Base-by-base conservation (phyloP, 2,113 vertebrate species). In the Shinisaurus crocodilurus region DNA sequence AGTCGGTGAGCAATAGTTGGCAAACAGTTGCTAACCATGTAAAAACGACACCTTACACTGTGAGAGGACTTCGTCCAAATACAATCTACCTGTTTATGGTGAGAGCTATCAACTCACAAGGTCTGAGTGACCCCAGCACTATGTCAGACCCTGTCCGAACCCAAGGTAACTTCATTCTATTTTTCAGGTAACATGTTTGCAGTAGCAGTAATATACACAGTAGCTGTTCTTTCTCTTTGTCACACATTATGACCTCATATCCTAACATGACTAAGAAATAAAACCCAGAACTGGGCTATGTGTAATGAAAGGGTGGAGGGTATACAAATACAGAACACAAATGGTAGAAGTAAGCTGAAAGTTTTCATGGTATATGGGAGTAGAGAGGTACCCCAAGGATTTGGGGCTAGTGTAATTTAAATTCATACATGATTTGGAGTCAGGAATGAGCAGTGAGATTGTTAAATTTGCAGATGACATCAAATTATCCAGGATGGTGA, bases 81-180 rank as follows among this genome's bases (percentile, higher is more conserved):
- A 99, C 99, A 40, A 99, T 99, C 95, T 99, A 99, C 96, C 96
- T 99, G 90, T 99, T 99, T 96, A 99, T 99, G 99, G 98, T 99
- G 85, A 98, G 99, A 95, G 98, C 99, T 0, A 99, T 99, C 96
- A 99, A 99, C 95, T 93, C 95, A 1, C 98, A 99, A 95, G 99
- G 99, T 60, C 97, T 99, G 92, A 99, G 99, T n/a, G 99, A 99
- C 91, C 99, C 99, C 3, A 99, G 99, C 87, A 98, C 98, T 6
- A 99, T 99, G 98, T 99, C 99, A 13, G 99, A 99, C 13, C 99
- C 99, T 3, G 99, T 99, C 83, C 97, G 99, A 81, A 99, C 99
- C 23, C 99, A 99, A 99, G 99, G 99, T 99, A 97, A 97, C 57
- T 75, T 37, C 1, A 23, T 10, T 1, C 5, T 54, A 34, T 79